These are phyloP conservation scores for Callyntrura sp. DNA, from an alignment of 2,888 invertebrate species.

Conservation along the genomic window DNA sequence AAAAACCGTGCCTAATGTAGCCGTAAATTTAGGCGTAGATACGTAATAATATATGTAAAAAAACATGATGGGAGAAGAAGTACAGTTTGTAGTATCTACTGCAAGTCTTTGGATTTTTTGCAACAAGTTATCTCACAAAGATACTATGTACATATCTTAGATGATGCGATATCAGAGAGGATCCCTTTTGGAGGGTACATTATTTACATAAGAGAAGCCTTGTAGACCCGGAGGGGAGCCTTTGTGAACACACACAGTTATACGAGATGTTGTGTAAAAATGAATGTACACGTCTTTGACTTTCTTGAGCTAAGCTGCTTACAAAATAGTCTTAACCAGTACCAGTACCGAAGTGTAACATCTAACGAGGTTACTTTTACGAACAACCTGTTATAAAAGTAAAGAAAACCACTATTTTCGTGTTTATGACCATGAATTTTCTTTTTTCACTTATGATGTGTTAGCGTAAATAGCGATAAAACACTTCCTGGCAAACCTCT, in stretches of 20 bases:
- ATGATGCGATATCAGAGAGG: too few species aligned
- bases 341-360: background rate
- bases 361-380: background rate
- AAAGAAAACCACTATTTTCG: background rate
- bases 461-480: background rate
- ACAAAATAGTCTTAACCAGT: background rate
- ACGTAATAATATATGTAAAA: background rate
- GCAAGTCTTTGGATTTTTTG: too few species aligned
- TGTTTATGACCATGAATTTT: constrained; percentile 16
- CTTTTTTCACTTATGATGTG: background rate
- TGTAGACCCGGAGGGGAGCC: background rate
- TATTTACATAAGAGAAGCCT: background rate
- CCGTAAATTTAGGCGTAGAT: background rate
- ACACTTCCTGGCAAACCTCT: background rate
- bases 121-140: too few species aligned
- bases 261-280: background rate
- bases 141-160: too few species aligned
- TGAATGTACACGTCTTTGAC: background rate
- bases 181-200: too few species aligned
- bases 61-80: background rate
- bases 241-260: background rate
- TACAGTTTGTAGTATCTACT: too few species aligned
- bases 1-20: background rate
- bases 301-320: background rate
- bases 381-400: background rate